phyloP scores from a whole-genome alignment of 2,888 invertebrate species.

The Bombyx huttoni region DNA sequence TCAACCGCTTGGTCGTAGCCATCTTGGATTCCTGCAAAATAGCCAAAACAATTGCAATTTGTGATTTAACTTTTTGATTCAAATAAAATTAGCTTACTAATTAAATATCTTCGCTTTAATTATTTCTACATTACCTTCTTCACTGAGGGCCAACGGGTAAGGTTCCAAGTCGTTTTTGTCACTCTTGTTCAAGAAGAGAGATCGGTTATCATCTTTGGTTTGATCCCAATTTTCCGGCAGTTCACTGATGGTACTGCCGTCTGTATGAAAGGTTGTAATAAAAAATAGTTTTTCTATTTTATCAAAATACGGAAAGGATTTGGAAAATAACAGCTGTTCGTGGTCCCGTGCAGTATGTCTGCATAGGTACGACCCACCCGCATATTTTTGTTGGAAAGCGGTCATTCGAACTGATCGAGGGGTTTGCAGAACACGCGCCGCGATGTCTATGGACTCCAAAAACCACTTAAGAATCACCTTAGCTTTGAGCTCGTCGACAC shows the following conservation, averaged over 20 bases:
- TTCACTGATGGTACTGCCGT: slow-evolving; percentile 58
- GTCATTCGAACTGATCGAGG: too few species aligned
- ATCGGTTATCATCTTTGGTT: slow-evolving; percentile 66
- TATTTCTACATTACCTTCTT: slow-evolving; percentile 49
- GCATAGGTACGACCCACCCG: too few species aligned
- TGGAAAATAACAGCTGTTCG: too few species aligned
- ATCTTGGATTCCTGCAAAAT: slow-evolving; percentile 50
- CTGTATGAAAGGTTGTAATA: slow-evolving; percentile 15
- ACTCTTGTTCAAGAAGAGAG: slow-evolving; percentile 66
- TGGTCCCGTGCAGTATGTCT: too few species aligned
- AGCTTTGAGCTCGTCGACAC: too few species aligned
- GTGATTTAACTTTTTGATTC: neutral
- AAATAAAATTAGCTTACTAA: neutral
- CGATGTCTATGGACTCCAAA: too few species aligned
- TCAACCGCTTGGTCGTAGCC: slow-evolving; percentile 54
- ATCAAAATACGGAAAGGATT: too few species aligned
- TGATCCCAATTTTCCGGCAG: slow-evolving; percentile 70
- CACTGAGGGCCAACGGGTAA: slow-evolving; percentile 64
- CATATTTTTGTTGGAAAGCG: too few species aligned
- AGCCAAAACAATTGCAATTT: neutral
- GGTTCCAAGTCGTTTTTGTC: slow-evolving; percentile 70
- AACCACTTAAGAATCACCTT: too few species aligned
- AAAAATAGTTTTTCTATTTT: neutral
- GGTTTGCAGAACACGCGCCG: too few species aligned
- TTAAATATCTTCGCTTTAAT: neutral